phyloP scores from a whole-genome alignment of 1,140 invertebrate species.

The Potamilus streckersoni region DNA sequence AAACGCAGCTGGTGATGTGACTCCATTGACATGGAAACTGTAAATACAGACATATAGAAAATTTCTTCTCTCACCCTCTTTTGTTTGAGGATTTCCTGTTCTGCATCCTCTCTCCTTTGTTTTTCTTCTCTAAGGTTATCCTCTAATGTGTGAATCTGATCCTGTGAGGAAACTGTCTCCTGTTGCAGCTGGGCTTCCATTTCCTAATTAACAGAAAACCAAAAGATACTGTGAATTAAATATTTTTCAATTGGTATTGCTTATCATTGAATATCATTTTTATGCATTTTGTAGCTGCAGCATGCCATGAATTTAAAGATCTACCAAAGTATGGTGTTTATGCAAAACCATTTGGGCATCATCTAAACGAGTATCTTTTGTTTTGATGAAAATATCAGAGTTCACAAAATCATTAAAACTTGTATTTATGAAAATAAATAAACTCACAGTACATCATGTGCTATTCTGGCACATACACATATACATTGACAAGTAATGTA shows the following conservation, averaged over 20 bases:
- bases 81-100: slow-evolving; percentile 74
- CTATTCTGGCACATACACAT: too few relatives aligned
- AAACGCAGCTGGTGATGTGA: neutral
- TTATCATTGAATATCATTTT: neutral
- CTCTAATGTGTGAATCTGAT: slow-evolving; percentile 69
- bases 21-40: neutral
- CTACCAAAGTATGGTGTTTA: neutral
- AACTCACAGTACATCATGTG: too few relatives aligned
- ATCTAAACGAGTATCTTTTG: too few relatives aligned
- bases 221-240: neutral
- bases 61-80: slow-evolving; percentile 56
- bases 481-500: too few relatives aligned
- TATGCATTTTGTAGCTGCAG: neutral
- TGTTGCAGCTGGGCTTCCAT: slow-evolving; percentile 61
- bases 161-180: slow-evolving; percentile 57
- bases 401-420: too few relatives aligned
- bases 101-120: slow-evolving; percentile 70
- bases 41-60: too few relatives aligned
- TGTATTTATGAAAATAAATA: too few relatives aligned
- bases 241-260: neutral
- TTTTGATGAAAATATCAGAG: too few relatives aligned
- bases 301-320: neutral
- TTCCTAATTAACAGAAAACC: slow-evolving; percentile 40
- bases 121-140: slow-evolving; percentile 73
- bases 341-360: neutral